Conservation (phyloP, 1,140 invertebrate genomes). For the Varroa destructor region DNA sequence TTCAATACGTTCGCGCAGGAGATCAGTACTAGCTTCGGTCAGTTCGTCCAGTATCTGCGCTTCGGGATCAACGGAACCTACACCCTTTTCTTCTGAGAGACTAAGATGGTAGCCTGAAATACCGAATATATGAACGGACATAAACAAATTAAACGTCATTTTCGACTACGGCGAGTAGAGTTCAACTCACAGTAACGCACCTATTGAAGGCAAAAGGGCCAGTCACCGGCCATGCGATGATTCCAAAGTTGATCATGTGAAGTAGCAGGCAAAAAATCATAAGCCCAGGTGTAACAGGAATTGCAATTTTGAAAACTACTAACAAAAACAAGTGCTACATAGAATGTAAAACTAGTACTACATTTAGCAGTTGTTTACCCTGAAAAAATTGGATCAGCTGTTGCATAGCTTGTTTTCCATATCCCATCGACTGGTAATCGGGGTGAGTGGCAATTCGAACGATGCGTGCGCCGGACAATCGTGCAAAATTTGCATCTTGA, state of each 20-base stretch:
- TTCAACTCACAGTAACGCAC: too few relatives aligned
- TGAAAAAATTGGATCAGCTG: slow-evolving; percentile 77
- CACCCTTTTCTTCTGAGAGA: slow-evolving; percentile 10
- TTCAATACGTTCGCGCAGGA: slow-evolving; percentile 28
- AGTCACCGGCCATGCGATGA: too few relatives aligned
- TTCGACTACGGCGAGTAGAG: too few relatives aligned
- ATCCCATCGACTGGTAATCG: slow-evolving; percentile 94
- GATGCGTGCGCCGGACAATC: slow-evolving; percentile 73
- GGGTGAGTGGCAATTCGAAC: slow-evolving; percentile 96
- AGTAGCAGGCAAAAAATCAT: too few relatives aligned
- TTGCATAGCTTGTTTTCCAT: slow-evolving; percentile 69
- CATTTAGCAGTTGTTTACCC: slow-evolving; percentile 46
- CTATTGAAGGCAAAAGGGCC: too few relatives aligned
- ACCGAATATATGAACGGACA: slow-evolving; percentile 1
- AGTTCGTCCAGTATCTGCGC: slow-evolving; percentile 55
- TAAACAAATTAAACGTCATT: too few relatives aligned
- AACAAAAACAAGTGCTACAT: too few relatives aligned
- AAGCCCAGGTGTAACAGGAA: too few relatives aligned
- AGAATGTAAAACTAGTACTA: slow-evolving; percentile 42
- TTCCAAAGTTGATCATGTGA: too few relatives aligned
- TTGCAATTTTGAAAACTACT: too few relatives aligned
- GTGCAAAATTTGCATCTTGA: slow-evolving; percentile 81
- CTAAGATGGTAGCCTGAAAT: slow-evolving; percentile 28
- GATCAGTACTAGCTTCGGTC: slow-evolving; percentile 46
- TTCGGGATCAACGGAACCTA: slow-evolving; percentile 36